Evolutionary conservation across 2,888 invertebrate genomes (phyloP).

Genomic region (Tetramorium bicarinatum): DNA sequence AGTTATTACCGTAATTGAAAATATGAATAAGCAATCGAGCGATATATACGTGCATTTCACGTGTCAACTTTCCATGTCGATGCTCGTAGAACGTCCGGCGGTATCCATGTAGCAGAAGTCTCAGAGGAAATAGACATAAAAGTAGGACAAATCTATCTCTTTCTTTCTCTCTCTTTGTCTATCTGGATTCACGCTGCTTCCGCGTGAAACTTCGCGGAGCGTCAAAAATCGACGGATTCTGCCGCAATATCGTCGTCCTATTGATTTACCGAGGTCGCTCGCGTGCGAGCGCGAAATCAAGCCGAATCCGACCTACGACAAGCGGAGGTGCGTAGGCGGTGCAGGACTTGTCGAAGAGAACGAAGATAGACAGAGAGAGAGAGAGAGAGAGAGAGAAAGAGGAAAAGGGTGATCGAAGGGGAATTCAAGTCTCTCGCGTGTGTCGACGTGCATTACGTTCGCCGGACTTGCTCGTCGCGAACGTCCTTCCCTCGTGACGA

Average conservation of each 20-base stretch:
- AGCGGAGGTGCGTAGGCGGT: conserved; percentile 27
- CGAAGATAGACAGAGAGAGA: conserved; percentile 2
- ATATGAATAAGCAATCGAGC: conserved; percentile 7
- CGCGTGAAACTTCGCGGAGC: conserved; percentile 12
- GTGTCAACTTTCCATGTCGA: conserved; percentile 8
- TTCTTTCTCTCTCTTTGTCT: background rate
- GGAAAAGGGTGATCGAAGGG: background rate
- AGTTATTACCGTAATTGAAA: conserved; percentile 14
- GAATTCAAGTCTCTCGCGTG: background rate
- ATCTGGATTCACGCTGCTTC: conserved; percentile 11
- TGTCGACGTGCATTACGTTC: conserved; percentile 22
- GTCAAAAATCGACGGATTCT: conserved; percentile 47
- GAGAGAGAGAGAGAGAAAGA: background rate
- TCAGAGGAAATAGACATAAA: conserved; percentile 30
- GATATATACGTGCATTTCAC: background rate
- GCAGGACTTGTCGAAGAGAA: conserved; percentile 8
- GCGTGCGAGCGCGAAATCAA: conserved; percentile 36
- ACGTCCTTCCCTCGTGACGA: conserved; percentile 8
- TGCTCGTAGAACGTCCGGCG: background rate
- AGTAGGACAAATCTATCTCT: conserved; percentile 21
- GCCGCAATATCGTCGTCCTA: conserved; percentile 22
- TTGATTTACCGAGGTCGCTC: conserved; percentile 37
- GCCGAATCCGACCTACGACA: conserved; percentile 43
- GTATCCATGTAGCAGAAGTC: conserved; percentile 10
- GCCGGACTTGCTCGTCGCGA: background rate